These are phyloP conservation scores for Chionodraco myersi DNA, from an alignment of 2,113 vertebrate species.

Conservation along the genomic window DNA sequence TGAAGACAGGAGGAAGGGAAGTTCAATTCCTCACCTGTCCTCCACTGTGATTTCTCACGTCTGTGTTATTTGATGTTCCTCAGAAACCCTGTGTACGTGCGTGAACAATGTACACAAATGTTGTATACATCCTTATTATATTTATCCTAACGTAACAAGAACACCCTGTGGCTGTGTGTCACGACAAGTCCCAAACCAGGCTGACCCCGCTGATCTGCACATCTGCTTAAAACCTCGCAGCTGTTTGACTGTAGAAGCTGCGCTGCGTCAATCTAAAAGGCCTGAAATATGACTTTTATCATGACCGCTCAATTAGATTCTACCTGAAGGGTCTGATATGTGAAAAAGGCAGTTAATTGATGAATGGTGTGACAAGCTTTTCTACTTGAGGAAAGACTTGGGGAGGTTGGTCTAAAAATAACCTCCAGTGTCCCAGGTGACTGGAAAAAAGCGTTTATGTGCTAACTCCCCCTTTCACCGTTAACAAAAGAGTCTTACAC, in stretches of 20 bases:
- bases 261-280: slow-evolving; percentile 3
- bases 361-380: background rate
- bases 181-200: background rate
- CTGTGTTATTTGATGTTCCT: slow-evolving; percentile 45
- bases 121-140: slow-evolving; percentile 15
- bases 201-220: slow-evolving; percentile 31
- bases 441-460: slow-evolving; percentile 36
- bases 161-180: slow-evolving; percentile 10
- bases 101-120: slow-evolving; percentile 14
- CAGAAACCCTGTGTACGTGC: slow-evolving; percentile 7
- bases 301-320: slow-evolving; percentile 32
- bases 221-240: background rate
- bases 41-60: slow-evolving; percentile 53
- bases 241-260: slow-evolving; percentile 36
- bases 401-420: slow-evolving; percentile 55
- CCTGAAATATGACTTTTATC: slow-evolving; percentile 22
- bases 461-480: slow-evolving; percentile 34
- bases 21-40: slow-evolving; percentile 65
- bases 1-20: slow-evolving; percentile 8
- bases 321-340: slow-evolving; percentile 6
- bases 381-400: slow-evolving; percentile 15
- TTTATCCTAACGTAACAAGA: slow-evolving; percentile 17
- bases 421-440: slow-evolving; percentile 13
- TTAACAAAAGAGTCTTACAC: slow-evolving; percentile 49
- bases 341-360: slow-evolving; percentile 13